Conservation (phyloP, 2,797 vertebrate genomes). For the Gallinago nigripennis region DNA sequence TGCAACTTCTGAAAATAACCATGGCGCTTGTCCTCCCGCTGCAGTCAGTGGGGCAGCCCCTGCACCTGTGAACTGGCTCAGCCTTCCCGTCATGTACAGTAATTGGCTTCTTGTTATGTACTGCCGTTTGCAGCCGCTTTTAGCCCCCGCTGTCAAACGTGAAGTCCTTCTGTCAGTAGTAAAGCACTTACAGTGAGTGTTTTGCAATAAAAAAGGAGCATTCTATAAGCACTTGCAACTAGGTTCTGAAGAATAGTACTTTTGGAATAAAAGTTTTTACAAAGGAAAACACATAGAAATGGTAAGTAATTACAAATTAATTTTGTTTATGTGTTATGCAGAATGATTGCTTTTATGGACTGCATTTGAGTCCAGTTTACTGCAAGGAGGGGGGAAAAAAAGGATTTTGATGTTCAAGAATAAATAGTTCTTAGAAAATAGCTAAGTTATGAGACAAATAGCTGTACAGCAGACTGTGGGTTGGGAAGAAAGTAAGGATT, state of each 20-base stretch:
- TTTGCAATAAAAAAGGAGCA: neutral
- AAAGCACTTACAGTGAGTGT: neutral
- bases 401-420: neutral
- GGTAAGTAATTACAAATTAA: constrained; percentile 24
- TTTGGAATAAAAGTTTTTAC: neutral
- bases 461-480: neutral
- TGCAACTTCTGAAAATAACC: constrained; percentile 45
- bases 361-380: neutral
- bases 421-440: neutral
- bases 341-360: neutral
- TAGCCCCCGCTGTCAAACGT: neutral
- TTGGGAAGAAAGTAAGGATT: neutral
- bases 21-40: neutral
- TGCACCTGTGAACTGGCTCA: constrained; percentile 39
- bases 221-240: neutral
- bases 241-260: neutral
- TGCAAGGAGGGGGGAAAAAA: neutral
- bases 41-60: constrained; percentile 17
- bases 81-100: neutral
- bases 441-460: neutral
- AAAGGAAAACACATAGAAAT: neutral
- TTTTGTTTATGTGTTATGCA: neutral
- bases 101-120: neutral
- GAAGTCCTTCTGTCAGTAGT: neutral
- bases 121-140: neutral